Conservation (phyloP, 1,140 invertebrate species). For the Zaprionus vittiger region DNA sequence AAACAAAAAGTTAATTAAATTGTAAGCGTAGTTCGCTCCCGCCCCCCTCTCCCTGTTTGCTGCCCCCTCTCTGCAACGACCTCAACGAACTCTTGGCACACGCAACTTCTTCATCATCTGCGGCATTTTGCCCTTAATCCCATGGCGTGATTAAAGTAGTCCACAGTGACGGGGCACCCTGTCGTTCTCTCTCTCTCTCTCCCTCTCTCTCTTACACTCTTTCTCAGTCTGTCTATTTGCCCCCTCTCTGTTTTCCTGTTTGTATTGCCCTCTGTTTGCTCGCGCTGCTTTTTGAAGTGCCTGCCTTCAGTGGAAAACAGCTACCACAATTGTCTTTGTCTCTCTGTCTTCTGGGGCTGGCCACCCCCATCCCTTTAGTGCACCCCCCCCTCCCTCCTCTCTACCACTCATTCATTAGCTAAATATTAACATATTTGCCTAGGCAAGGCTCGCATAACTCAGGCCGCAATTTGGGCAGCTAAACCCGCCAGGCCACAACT, state of each 20-base stretch:
- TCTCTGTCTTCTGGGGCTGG: constrained; percentile 5
- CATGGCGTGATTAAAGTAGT: constrained; percentile 82
- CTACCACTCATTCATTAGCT: constrained; percentile 59
- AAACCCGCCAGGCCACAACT: constrained; percentile 26
- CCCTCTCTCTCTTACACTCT: background rate
- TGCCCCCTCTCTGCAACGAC: background rate
- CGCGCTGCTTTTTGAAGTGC: constrained; percentile 61
- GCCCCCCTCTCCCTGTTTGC: background rate
- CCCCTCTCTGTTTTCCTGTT: constrained; percentile 12
- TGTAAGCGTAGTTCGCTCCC: constrained; percentile 53
- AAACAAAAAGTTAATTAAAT: constrained; percentile 78
- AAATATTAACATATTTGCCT: constrained; percentile 79
- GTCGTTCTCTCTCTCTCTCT: constrained; percentile 7
- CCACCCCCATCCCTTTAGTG: background rate
- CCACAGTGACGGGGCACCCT: constrained; percentile 36
- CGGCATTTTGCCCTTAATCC: constrained; percentile 66
- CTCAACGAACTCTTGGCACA: constrained; percentile 39
- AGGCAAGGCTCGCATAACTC: constrained; percentile 61
- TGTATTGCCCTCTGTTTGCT: constrained; percentile 30
- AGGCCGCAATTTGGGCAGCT: constrained; percentile 62
- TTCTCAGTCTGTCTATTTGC: constrained; percentile 35
- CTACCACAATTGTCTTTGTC: constrained; percentile 47
- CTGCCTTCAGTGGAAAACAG: constrained; percentile 13
- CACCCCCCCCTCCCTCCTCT: background rate
- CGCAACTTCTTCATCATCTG: constrained; percentile 80